A percentile compares a stretch with the other conserved stretches of the same genome.
Conservation (phyloP, 2,113 vertebrate species). For the Pycnonotus jocosus region DNA sequence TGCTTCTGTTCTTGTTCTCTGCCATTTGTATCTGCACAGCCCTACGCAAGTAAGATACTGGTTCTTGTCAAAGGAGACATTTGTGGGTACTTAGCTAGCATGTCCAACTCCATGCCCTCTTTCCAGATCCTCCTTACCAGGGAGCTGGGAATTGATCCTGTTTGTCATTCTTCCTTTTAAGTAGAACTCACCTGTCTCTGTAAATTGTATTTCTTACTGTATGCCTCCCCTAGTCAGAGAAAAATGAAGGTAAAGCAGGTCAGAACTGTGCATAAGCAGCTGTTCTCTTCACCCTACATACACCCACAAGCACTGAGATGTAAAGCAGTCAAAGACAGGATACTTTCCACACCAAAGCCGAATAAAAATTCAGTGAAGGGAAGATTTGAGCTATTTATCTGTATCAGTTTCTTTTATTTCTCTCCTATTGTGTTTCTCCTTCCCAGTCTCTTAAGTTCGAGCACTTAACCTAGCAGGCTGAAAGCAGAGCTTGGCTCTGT, state of each 20-base stretch:
- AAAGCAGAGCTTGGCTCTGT: neutral
- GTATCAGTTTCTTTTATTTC: neutral
- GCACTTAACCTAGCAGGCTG: neutral
- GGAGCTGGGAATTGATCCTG: neutral
- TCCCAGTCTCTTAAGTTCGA: neutral
- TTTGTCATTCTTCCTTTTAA: neutral
- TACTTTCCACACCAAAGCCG: neutral
- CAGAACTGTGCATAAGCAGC: neutral
- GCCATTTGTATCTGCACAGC: constrained; percentile 69
- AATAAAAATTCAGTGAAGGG: neutral
- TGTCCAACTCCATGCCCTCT: accelerated
- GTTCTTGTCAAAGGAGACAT: neutral
- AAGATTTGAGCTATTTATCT: neutral
- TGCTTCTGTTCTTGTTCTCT: constrained; percentile 64
- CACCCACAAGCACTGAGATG: neutral
- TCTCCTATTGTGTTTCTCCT: neutral
- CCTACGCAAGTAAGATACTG: constrained; percentile 72
- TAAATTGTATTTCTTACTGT: neutral
- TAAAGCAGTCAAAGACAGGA: neutral
- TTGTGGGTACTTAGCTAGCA: neutral
- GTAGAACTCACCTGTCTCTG: neutral
- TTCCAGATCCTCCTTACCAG: neutral
- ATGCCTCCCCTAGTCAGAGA: neutral
- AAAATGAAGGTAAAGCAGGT: neutral
- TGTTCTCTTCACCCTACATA: neutral